Conservation (phyloP, 2,888 invertebrate species). For the Andrena fulva region DNA sequence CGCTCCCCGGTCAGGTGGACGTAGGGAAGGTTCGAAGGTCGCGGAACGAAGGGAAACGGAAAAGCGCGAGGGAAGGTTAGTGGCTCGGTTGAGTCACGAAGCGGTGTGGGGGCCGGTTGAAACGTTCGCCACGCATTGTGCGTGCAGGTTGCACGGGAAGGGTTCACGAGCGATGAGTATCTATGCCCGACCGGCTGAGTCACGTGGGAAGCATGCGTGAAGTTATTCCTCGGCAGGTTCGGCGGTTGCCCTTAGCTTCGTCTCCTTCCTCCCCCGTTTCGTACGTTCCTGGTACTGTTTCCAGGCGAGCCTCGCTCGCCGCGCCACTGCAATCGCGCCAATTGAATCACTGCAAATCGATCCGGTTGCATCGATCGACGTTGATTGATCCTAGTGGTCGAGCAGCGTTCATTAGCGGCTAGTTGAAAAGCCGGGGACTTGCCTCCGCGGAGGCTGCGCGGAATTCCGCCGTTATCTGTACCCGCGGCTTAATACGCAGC, state of each 20-base stretch:
- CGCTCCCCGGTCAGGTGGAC: neutral
- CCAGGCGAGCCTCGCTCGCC: conserved; percentile 34
- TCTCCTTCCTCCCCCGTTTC: conserved; percentile 6
- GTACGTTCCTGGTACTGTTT: conserved; percentile 18
- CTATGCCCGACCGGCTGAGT: conserved; percentile 75
- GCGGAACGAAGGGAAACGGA: conserved; percentile 31
- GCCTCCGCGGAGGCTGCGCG: neutral
- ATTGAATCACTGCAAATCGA: conserved; percentile 40
- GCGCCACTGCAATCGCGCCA: conserved; percentile 12
- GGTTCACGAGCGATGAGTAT: conserved; percentile 77
- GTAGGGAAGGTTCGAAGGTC: neutral
- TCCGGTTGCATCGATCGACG: conserved; percentile 35
- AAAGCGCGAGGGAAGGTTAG: conserved; percentile 70
- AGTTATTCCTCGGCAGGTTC: conserved; percentile 71
- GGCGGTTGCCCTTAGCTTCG: conserved; percentile 49
- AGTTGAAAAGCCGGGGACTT: neutral
- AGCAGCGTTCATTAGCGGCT: conserved; percentile 35
- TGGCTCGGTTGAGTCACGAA: conserved; percentile 78
- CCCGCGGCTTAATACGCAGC: conserved; percentile 5
- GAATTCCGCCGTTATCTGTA: conserved; percentile 26
- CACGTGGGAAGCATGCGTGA: conserved; percentile 79
- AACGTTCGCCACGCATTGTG: conserved; percentile 75
- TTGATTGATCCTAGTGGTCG: conserved; percentile 39
- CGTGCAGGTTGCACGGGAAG: conserved; percentile 71
- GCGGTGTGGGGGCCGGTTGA: conserved; percentile 54